Percentiles rank a stretch among this genome's conserved stretches.
phyloP scores from a whole-genome alignment of 1,140 invertebrate genomes.

The Drosophila sproati region DNA sequence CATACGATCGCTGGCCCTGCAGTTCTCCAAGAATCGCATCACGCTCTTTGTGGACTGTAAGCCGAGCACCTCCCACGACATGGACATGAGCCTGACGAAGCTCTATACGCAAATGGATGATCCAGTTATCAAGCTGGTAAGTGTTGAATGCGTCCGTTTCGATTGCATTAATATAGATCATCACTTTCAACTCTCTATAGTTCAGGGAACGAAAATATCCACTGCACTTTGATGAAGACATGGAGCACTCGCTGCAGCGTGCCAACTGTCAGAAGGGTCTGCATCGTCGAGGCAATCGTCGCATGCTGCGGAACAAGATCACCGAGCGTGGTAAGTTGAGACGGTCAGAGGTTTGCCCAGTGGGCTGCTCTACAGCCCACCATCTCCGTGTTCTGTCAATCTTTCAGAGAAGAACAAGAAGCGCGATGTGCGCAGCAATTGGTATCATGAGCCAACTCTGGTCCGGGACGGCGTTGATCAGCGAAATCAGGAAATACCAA shows the following conservation, averaged over 20 bases:
- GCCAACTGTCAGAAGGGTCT: conserved; percentile 83
- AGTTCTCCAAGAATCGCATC: conserved; percentile 79
- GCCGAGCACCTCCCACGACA: conserved; percentile 74
- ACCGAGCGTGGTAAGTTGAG: conserved; percentile 74
- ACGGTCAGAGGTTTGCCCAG: conserved; percentile 23
- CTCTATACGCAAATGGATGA: conserved; percentile 84
- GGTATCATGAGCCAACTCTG: conserved; percentile 70
- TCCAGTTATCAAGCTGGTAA: conserved; percentile 82
- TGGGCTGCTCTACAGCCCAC: conserved; percentile 43
- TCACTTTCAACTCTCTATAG: conserved; percentile 40
- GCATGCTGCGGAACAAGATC: conserved; percentile 81
- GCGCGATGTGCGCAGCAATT: conserved; percentile 83
- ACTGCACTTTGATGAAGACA: conserved; percentile 84
- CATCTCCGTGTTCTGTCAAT: background rate
- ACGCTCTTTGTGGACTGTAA: conserved; percentile 82
- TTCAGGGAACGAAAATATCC: conserved; percentile 86
- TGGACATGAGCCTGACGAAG: conserved; percentile 79
- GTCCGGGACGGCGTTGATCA: conserved; percentile 66
- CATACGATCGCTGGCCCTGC: conserved; percentile 77
- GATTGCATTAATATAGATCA: background rate
- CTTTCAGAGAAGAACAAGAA: conserved; percentile 84
- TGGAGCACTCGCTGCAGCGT: conserved; percentile 78
- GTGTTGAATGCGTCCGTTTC: conserved; percentile 12
- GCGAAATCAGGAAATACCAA: conserved; percentile 72
- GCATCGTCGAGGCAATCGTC: conserved; percentile 70